These are phyloP conservation scores for Pinna nobilis DNA, from an alignment of 1,140 invertebrate species.

Conservation along the genomic window DNA sequence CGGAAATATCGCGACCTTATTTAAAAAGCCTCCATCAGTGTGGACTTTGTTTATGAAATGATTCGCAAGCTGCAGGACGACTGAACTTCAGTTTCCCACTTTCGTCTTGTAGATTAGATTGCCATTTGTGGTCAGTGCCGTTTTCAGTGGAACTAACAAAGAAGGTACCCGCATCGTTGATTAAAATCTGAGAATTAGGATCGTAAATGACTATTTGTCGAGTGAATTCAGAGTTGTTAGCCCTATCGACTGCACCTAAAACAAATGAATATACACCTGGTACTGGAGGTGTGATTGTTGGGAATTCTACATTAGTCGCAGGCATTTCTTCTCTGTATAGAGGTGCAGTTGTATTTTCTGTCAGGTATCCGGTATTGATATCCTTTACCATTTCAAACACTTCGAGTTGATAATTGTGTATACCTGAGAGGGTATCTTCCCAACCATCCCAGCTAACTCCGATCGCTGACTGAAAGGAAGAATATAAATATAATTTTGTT, in stretches of 20 bases:
- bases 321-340: background rate
- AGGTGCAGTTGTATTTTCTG: background rate
- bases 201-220: slow-evolving; percentile 49
- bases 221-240: slow-evolving; percentile 50
- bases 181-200: slow-evolving; percentile 28
- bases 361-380: background rate
- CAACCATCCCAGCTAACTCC: slow-evolving; percentile 43
- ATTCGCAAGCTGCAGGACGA: slow-evolving; percentile 2
- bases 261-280: slow-evolving; percentile 49
- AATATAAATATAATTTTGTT: too few relatives aligned
- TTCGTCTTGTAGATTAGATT: slow-evolving; percentile 2
- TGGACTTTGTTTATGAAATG: slow-evolving; percentile 37
- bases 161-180: slow-evolving; percentile 7
- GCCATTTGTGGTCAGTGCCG: slow-evolving; percentile 32
- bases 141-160: slow-evolving; percentile 22
- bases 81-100: background rate
- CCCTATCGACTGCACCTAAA: slow-evolving; percentile 42
- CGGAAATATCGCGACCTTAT: slow-evolving; percentile 25
- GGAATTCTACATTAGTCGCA: background rate
- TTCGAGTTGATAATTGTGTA: slow-evolving; percentile 43
- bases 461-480: slow-evolving; percentile 32
- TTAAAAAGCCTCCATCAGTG: slow-evolving; percentile 30
- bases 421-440: slow-evolving; percentile 41
- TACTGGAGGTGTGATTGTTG: slow-evolving; percentile 33
- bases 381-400: slow-evolving; percentile 35